Conservation (phyloP, 2,888 invertebrate genomes). For the Drosophila rellima region DNA sequence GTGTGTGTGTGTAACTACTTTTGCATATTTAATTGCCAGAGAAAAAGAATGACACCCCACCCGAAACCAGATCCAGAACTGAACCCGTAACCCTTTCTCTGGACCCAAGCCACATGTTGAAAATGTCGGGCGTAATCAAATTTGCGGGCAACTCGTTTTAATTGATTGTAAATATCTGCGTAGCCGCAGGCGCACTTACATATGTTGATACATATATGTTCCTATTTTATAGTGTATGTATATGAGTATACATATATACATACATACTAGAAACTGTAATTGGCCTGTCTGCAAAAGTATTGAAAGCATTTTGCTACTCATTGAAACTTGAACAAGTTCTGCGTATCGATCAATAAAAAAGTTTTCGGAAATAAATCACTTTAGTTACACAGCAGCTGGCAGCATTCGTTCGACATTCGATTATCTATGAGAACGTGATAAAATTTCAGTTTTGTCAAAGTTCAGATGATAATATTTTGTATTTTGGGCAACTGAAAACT, state of each 20-base stretch:
- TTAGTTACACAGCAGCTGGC: constrained; percentile 51
- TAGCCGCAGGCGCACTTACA: constrained; percentile 41
- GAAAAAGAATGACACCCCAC: constrained; percentile 54
- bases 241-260: background rate
- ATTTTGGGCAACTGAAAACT: constrained; percentile 6
- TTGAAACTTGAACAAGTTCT: constrained; percentile 47
- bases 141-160: constrained; percentile 74
- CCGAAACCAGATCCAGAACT: constrained; percentile 29
- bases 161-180: constrained; percentile 74
- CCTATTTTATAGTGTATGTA: background rate
- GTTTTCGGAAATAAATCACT: constrained; percentile 44
- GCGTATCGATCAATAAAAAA: constrained; percentile 38
- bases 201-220: background rate
- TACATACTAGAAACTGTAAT: constrained; percentile 24
- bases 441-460: constrained; percentile 27
- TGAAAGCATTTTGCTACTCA: constrained; percentile 35
- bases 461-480: constrained; percentile 15
- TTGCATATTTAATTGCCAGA: constrained; percentile 71
- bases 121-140: constrained; percentile 62
- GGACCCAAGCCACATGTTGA: constrained; percentile 20
- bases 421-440: constrained; percentile 36
- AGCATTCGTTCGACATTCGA: constrained; percentile 17
- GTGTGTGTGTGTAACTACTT: constrained; percentile 57
- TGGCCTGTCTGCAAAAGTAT: constrained; percentile 38
- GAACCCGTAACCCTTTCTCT: constrained; percentile 9